Evolutionary conservation across 64 coral and sea anemone genomes (phyloP).

Genomic region (Pocillopora damicornis): DNA sequence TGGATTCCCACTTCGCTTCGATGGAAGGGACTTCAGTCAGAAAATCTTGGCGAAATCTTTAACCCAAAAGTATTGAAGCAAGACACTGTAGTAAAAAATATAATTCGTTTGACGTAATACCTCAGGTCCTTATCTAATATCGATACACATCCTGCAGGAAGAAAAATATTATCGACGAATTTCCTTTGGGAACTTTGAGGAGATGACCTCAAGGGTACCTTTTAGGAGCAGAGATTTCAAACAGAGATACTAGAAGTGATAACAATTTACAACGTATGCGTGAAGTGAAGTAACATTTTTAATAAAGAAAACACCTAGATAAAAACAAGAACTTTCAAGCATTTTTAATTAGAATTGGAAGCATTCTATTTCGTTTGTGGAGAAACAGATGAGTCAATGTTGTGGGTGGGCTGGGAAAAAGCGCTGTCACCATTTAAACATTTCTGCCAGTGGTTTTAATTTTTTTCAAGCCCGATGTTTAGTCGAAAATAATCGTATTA

Average conservation of each 20-base stretch:
- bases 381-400: background rate
- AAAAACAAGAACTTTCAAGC: background rate
- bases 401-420: background rate
- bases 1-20: background rate
- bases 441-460: slow-evolving; percentile 5
- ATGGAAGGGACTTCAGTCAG: background rate
- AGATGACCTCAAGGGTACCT: background rate
- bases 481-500: slow-evolving; percentile 38
- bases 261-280: background rate
- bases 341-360: background rate
- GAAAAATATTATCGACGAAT: background rate
- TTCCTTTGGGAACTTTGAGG: background rate
- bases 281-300: slow-evolving; percentile 1
- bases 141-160: background rate
- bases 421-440: background rate
- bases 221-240: background rate
- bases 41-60: background rate
- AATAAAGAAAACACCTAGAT: background rate
- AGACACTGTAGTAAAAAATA: background rate
- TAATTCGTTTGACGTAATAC: background rate
- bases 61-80: background rate
- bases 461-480: slow-evolving; percentile 26
- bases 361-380: background rate
- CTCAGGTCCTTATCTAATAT: background rate
- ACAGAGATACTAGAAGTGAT: background rate